Evolutionary conservation across 2,888 invertebrate species (phyloP), one percentile per base, ranked within the genome.

Genomic region (Monoplex corrugatus): DNA sequence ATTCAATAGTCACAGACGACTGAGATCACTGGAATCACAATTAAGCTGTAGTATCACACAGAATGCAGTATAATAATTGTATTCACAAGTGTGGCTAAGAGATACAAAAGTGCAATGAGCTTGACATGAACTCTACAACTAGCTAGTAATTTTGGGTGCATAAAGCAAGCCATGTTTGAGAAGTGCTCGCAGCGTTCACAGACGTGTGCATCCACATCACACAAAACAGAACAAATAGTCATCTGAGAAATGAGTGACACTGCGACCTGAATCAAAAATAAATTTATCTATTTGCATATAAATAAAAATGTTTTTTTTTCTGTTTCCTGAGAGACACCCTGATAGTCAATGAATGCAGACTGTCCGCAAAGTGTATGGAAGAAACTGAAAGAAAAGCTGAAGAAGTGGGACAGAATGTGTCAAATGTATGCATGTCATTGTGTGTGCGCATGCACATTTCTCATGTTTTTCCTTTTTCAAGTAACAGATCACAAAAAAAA

Each of bases 11-110:
- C 75, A 38, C 75, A 78, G 35, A 32, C n/a, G 80, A 83, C 63
- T 72, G 72, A 72, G 35, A 72, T 83, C 75, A 75, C 38, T 13
- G 38, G 13, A 10, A 75, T 75, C 75, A 75, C 75, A 75, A 75
- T 38, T 75, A 35, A 68, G 68, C n/a, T 13, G 28, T 3, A 10
- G 75, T 75, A 75, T 75, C 75, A 75, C 75, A 75, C 75, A 38
- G 75, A 75, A 38, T 13, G 38, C 38, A 75, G 75, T 75, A 75
- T 38, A n/a, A n/a, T n/a, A n/a, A n/a, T n/a, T n/a, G n/a, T 38
- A 75, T 75, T 38, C 75, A 75, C 35, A 35, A 2, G n/a, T 3
- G n/a, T n/a, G 68, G 68, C 32, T 28, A n/a, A 2, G n/a, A 19
- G n/a, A 68, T 28, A 32, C 32, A 32, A n/a, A 8, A 28, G 68